Conservation (phyloP, 1,140 invertebrate genomes). For the Brachionus rotundiformis region DNA sequence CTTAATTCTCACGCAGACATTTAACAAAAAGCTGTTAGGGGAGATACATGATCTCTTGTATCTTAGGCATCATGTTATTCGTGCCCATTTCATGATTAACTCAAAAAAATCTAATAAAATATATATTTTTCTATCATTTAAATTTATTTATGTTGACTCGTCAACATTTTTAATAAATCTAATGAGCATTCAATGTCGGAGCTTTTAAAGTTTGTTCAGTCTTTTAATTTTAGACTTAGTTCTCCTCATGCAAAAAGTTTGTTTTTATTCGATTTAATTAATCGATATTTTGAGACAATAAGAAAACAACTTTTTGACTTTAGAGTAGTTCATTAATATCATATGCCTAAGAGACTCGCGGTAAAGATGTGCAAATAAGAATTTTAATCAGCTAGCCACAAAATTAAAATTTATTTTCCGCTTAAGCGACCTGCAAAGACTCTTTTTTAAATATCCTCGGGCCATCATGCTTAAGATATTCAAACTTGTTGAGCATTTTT, state of each 20-base stretch:
- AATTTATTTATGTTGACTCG: neutral
- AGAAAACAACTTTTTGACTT: neutral
- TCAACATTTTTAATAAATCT: neutral
- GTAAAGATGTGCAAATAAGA: constrained; percentile 9
- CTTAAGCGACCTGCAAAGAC: neutral
- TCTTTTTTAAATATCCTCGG: neutral
- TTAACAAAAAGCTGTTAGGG: neutral
- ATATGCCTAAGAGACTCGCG: neutral
- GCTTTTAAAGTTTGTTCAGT: neutral
- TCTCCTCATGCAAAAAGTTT: neutral
- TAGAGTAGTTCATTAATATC: neutral
- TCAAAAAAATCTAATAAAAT: constrained; percentile 17
- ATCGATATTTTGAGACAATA: constrained; percentile 3
- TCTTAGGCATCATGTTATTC: neutral
- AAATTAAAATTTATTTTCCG: neutral
- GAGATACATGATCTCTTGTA: neutral
- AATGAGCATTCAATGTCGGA: neutral
- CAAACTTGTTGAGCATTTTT: neutral
- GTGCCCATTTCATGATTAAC: neutral
- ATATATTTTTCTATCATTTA: neutral
- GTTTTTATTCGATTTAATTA: neutral
- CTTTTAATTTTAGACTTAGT: neutral
- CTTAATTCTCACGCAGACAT: constrained; percentile 37
- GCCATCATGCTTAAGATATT: neutral
- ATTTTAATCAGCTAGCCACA: neutral